Evolutionary conservation across 2,113 vertebrate genomes (phyloP), one percentile per base, ranked within the genome.

Genomic region (Daboia siamensis): DNA sequence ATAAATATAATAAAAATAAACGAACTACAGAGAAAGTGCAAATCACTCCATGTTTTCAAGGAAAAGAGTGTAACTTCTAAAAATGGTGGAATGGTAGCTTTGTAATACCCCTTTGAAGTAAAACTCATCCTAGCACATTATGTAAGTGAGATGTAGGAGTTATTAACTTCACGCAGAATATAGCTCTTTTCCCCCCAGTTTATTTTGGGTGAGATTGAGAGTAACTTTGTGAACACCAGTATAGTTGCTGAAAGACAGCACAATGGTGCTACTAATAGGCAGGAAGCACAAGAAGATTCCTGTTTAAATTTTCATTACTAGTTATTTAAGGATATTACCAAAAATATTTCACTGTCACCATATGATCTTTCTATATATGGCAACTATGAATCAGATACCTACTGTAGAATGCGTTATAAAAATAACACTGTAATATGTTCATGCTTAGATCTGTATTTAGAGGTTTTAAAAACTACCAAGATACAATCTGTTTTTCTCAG

Each of bases 201-300:
- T 94, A 93, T 96, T 96, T 96, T 94, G 95, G 95, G 94, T 88
- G 95, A 90, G 92, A 55, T 23, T 92, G 92, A 93, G 92, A 94
- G 95, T 95, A 96, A 94, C 96, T 94, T 87, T 89, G 57, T 93
- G 84, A 93, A 92, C 91, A 57, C 87, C 48, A 54, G 59, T 86
- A 92, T 89, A 95, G 15, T 95, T 91, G 95, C 91, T 80, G 92
- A 93, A 97, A 94, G 94, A 93, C 95, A 93, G 54, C 90, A 91
- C 23, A 51, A 1, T 55, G 15, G 89, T 93, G 93, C 94, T 94
- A 69, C 93, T 91, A 46, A 91, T 93, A 93, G 96, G 80, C 90
- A 44, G 46, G 94, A 92, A 44, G 15, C 93, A 93, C 93, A 92
- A 93, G 87, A 90, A 51, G 46, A 55, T 92, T 92, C 80, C 88